A percentile compares a stretch with the other conserved stretches of the same genome.
Evolutionary conservation across 2,797 vertebrate species (phyloP).

Genomic region (Crypturellus tataupa): DNA sequence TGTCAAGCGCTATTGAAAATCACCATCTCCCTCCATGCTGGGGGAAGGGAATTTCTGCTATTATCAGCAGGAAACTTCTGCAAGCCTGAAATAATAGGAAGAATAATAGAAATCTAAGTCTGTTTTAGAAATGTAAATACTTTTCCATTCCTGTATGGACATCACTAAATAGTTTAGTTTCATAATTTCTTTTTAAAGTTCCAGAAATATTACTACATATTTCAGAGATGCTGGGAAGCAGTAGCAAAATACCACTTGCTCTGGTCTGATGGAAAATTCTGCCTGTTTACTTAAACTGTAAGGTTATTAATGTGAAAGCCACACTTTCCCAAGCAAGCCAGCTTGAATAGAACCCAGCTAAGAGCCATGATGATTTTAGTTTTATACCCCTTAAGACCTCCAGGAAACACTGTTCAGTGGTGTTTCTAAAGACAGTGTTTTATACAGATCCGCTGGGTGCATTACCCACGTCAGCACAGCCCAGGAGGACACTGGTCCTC

Average conservation of each 20-base stretch:
- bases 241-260: not conserved
- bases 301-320: not conserved
- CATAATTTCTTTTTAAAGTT: not conserved
- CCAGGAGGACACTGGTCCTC: not conserved
- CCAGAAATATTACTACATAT: not conserved
- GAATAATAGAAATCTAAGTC: not conserved
- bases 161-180: not conserved
- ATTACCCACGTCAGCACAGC: not conserved
- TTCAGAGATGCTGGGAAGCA: not conserved
- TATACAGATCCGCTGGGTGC: not conserved
- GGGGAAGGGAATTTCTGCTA: not conserved
- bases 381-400: not conserved
- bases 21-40: not conserved
- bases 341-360: not conserved
- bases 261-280: not conserved
- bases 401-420: not conserved
- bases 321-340: not conserved
- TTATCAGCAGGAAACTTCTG: conserved; percentile 33
- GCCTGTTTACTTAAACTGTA: not conserved
- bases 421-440: not conserved
- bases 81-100: conserved; percentile 35
- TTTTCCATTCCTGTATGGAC: not conserved
- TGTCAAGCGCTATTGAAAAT: conserved; percentile 26
- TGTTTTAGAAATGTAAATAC: not conserved
- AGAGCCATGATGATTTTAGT: not conserved